phyloP scores from a whole-genome alignment of 2,797 vertebrate genomes.

The Etheostoma nigrum region DNA sequence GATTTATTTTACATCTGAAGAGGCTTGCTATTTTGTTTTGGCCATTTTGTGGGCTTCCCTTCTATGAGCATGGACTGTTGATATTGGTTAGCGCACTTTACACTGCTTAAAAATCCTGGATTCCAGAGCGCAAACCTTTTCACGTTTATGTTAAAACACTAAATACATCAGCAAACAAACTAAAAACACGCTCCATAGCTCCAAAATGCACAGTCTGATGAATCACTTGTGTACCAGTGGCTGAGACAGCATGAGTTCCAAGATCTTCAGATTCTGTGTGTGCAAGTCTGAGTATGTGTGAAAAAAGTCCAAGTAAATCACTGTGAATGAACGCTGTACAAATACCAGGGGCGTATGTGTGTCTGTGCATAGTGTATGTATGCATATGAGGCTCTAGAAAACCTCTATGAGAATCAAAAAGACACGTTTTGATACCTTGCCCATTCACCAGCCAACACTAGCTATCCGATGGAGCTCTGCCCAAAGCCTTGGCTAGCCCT shows the following conservation, averaged over 20 bases:
- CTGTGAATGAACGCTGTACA: constrained; percentile 7
- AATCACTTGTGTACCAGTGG: background rate
- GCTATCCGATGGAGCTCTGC: constrained; percentile 61
- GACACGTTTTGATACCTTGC: constrained; percentile 46
- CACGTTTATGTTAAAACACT: background rate
- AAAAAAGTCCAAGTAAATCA: constrained; percentile 11
- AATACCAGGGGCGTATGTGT: background rate
- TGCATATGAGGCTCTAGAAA: constrained; percentile 7
- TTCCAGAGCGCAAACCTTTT: background rate
- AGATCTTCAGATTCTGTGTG: constrained; percentile 6
- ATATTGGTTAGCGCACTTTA: background rate
- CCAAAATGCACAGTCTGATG: background rate
- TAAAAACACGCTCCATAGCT: background rate
- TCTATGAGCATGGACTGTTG: background rate
- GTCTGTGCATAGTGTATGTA: constrained; percentile 8
- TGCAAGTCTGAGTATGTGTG: background rate
- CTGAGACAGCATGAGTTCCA: background rate
- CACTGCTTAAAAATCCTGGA: background rate
- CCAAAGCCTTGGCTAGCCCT: constrained; percentile 59
- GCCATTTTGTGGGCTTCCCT: background rate
- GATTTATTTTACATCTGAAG: background rate
- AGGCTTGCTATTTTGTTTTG: background rate
- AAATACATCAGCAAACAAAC: constrained; percentile 1
- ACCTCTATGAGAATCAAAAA: constrained; percentile 40
- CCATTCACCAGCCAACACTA: constrained; percentile 38